Base-by-base conservation (phyloP, 2,888 invertebrate species). In the Clivina fossor region DNA sequence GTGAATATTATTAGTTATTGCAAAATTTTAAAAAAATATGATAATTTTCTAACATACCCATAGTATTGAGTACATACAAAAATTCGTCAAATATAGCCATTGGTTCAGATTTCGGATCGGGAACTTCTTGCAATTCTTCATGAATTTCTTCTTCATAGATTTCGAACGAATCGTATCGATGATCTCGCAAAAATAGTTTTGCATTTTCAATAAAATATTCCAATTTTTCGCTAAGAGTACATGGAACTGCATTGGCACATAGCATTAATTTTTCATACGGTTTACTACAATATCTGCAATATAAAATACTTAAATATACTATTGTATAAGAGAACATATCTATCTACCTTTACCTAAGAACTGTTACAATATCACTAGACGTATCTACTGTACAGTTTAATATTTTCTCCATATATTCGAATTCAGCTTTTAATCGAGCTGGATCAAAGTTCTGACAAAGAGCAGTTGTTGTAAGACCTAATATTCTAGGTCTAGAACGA, bases 291-390 rank as follows among this genome's bases (percentile, higher is more conserved):
- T 76, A 77, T 56, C 77, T 76, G 47, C 68, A 73, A 37, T 71
- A 46, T 50, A 28, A 60, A 61, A 51, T n/a, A n/a, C n/a, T n/a
- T n/a, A n/a, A n/a, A n/a, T n/a, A n/a, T n/a, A n/a, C n/a, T n/a
- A n/a, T n/a, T n/a, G n/a, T n/a, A 22, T 13, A 28, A 46, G 4
- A 55, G 22, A 56, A 43, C 16, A 28, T 4, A 41, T 19, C 18
- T 16, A 41, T 46, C 2, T 15, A 54, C 47, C 60, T 72, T 64
- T 74, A 90, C 83, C 90, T 82, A 64, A 93, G 84, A 54, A 91
- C 83, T 0, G 91, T 89, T 53, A 93, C 87, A 64, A 95, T 87
- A 71, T 95, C 93, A 70, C 92, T 91, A 15, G 93, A 90, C 13
- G 95, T 88, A 73, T 95, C 94, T 61, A 91, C 88, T 61, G 82